Evolutionary conservation across 2,113 vertebrate genomes (phyloP), one percentile per base, ranked within the genome.

Genomic region (Istiophorus platypterus): DNA sequence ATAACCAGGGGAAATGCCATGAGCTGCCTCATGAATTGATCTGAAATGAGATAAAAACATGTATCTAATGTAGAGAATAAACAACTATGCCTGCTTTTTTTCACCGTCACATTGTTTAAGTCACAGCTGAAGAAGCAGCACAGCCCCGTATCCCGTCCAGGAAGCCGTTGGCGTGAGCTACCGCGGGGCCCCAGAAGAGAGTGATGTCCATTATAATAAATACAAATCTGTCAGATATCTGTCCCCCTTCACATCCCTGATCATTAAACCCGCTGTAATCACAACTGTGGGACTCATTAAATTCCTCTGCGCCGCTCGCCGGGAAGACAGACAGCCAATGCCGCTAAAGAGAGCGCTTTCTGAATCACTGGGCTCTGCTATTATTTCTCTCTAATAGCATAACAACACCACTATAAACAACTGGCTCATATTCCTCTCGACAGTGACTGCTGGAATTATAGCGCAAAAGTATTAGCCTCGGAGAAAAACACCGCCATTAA

Each of bases 251-350:
- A 81, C 84, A 84, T 87, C 80, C 81, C 73, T 81, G 86, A 92
- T 90, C 90, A 92, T 91, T 90, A 93, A 84, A 80, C 84, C 84
- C 56, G 86, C 83, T 91, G 86, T 88, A 93, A 92, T 93, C 87
- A 91, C 85, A 91, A 93, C 92, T 85, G 80, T 81, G 90, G 92
- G 90, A 92, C 90, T 92, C 92, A 91, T 93, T 92, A 92, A 92
- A 92, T 92, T 91, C 82, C 83, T 88, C 74, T 47, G 80, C 6
- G 51, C 58, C 26, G 74, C 76, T 87, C 39, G 14, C 73, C 65
- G 65, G 65, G 82, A 89, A 84, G 85, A 89, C 80, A 89, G 90
- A 88, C 89, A 88, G 73, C 84, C 78, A 80, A 76, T 71, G 78
- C 79, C 1, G 80, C 89, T 93, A 85, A 88, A 91, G 85, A 87